These are phyloP conservation scores for Matsumurasca onukii DNA, from an alignment of 1,140 invertebrate genomes.

Conservation along the genomic window DNA sequence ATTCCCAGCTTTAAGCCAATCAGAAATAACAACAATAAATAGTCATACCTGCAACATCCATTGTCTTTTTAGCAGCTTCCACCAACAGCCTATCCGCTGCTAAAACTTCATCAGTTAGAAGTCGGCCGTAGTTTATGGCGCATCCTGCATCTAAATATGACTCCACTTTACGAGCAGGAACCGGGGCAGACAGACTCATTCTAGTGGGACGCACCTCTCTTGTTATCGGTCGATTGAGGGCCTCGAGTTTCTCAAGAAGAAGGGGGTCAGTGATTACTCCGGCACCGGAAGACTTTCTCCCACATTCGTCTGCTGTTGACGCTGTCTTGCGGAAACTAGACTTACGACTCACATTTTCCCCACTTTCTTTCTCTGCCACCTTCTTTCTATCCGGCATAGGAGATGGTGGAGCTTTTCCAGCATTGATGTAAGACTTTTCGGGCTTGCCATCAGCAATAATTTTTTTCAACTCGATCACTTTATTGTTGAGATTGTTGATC, in stretches of 20 bases:
- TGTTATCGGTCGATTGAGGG: conserved; percentile 60
- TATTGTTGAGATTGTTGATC: conserved; percentile 72
- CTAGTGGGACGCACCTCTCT: conserved; percentile 54
- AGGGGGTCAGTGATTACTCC: conserved; percentile 66
- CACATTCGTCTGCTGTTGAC: conserved; percentile 56
- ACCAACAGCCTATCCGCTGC: conserved; percentile 76
- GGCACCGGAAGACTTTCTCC: conserved; percentile 46
- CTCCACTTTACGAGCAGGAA: conserved; percentile 34
- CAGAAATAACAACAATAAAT: no score
- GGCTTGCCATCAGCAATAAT: conserved; percentile 58
- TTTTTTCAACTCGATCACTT: conserved; percentile 69
- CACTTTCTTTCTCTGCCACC: conserved; percentile 49
- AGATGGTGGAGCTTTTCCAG: conserved; percentile 36
- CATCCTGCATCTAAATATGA: conserved; percentile 63
- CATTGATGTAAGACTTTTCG: conserved; percentile 14
- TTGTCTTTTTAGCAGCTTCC: conserved; percentile 74
- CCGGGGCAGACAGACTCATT: conserved; percentile 1
- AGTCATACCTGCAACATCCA: conserved; percentile 75
- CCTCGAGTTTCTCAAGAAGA: conserved; percentile 63
- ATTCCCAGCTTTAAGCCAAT: no score
- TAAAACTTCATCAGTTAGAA: conserved; percentile 84
- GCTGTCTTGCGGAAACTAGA: conserved; percentile 68
- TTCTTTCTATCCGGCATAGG: conserved; percentile 50
- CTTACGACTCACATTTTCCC: conserved; percentile 52
- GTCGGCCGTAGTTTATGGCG: conserved; percentile 73